These are phyloP conservation scores for Bubo blakistoni DNA, from an alignment of 2,113 vertebrate genomes.

Conservation along the genomic window DNA sequence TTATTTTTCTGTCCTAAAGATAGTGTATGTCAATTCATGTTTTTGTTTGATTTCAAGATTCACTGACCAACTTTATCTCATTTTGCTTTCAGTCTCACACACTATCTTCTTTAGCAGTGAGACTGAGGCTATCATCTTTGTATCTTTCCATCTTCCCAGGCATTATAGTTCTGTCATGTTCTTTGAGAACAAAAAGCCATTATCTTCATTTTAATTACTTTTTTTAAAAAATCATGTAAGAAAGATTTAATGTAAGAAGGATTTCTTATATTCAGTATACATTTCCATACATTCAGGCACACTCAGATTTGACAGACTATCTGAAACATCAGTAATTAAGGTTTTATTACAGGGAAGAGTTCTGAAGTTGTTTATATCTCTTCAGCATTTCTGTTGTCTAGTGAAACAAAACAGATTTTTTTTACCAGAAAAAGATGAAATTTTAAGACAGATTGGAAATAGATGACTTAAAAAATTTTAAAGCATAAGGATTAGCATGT, in stretches of 20 bases:
- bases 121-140: background rate
- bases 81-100: background rate
- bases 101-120: background rate
- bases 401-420: background rate
- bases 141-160: background rate
- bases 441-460: background rate
- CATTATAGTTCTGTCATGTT: background rate
- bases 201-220: background rate
- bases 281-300: background rate
- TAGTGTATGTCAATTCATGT: background rate
- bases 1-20: background rate
- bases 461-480: background rate
- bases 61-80: background rate
- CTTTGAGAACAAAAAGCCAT: background rate
- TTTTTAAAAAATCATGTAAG: background rate
- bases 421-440: background rate
- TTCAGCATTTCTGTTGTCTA: background rate
- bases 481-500: background rate
- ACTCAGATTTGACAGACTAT: background rate
- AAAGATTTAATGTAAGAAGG: background rate
- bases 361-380: background rate
- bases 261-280: background rate
- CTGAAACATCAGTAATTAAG: background rate
- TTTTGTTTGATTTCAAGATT: slow-evolving; percentile 6
- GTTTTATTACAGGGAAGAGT: background rate